Conservation (phyloP, 1,140 invertebrate genomes). For the Drosophila pseudoananassae region DNA sequence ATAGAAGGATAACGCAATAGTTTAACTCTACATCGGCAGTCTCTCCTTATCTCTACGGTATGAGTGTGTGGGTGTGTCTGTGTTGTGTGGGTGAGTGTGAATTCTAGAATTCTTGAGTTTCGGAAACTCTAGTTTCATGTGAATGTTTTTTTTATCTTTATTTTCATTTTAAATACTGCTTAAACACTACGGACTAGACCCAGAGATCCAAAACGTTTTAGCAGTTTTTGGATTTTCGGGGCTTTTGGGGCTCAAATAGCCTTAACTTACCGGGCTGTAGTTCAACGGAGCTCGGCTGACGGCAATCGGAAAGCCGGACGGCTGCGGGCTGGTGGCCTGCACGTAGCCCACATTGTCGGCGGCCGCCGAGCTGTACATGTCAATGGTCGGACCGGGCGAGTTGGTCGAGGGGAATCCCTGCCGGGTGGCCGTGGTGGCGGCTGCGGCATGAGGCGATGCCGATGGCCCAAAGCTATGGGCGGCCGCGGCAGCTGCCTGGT, state of each 20-base stretch:
- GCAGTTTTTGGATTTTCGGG: not conserved
- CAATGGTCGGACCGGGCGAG: conserved; percentile 93
- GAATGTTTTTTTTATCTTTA: not conserved
- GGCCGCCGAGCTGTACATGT: conserved; percentile 93
- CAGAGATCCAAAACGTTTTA: not conserved
- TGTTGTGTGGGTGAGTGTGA: conserved; percentile 7
- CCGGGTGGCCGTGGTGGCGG: conserved; percentile 88
- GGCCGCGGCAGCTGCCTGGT: conserved; percentile 92
- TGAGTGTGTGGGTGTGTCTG: conserved; percentile 14
- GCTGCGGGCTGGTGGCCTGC: conserved; percentile 96
- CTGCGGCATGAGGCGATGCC: conserved; percentile 84
- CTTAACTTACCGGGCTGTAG: conserved; percentile 93
- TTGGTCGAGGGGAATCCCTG: conserved; percentile 94
- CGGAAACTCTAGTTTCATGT: conserved; percentile 16
- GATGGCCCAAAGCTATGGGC: conserved; percentile 89
- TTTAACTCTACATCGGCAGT: conserved; percentile 50
- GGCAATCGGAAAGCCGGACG: conserved; percentile 95
- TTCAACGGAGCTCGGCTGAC: conserved; percentile 94
- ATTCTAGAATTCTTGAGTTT: conserved; percentile 7
- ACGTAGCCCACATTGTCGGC: conserved; percentile 95
- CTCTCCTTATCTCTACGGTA: conserved; percentile 42
- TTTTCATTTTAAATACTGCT: not conserved
- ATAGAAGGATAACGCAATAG: conserved; percentile 72
- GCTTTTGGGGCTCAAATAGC: conserved; percentile 1
- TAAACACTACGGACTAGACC: not conserved